Evolutionary conservation across 2,113 vertebrate species (phyloP), one percentile per base, ranked within the genome.

Genomic region (Sarotherodon lohbergeri): DNA sequence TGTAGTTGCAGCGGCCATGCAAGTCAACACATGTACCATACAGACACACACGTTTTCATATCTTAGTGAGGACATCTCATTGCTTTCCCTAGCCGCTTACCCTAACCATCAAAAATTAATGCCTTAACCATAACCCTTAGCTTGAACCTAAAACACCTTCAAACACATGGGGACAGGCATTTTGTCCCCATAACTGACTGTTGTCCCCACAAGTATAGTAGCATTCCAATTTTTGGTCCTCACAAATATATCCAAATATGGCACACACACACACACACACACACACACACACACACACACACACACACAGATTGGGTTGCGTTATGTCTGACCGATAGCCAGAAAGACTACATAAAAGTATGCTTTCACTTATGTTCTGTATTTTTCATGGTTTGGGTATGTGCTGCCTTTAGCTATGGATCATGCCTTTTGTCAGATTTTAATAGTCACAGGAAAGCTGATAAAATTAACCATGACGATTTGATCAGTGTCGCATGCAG

Each of bases 301-400:
- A 16, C 27, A 19, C 29, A 19, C 29, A 61, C 57, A 4, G 32
- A 5, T 34, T 34, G 7, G 34, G 36, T 10, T 19, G 59, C 9
- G 59, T 63, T 2, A 66, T 66, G 56, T 68, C 17, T 78, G 80
- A 89, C 82, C 59, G 50, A 83, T 52, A 29, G 68, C 81, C 82
- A 83, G 80, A 82, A 85, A 76, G 86, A 86, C 86, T 81, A 83
- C 11, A 22, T 22, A 7, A 22, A 84, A 48, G 86, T 90, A 89
- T 90, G 86, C 76, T 91, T 91, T 91, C 81, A 88, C 71, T 91
- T 90, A 91, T 13, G 9, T 19, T 66, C 19, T 46, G 54, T 84
- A 78, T 84, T 78, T 29, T 81, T 56, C 17, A 56, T 50, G 86
- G 59, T 84, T 56, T 52, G 59, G 59, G 34, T 63, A 6, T 76